Percentiles rank a stretch among this genome's conserved stretches.
Conservation (phyloP, 2,113 vertebrate genomes). For the human (Homo sapiens) region GRCh38 chr2:60079001-60079500, state of each 20-base stretch:
- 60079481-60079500: neutral
- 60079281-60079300: neutral
- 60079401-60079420: neutral
- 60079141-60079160: neutral
- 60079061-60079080: neutral
- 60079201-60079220: neutral
- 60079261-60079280: neutral
- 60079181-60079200: neutral
- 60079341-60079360: neutral
- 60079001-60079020: neutral
- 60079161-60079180: neutral
- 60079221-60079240: neutral
- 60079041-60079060: neutral
- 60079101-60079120: neutral
- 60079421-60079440: neutral
- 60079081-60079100: neutral
- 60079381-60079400: slow-evolving; percentile 35
- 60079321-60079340: neutral
- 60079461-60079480: neutral
- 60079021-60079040: neutral
- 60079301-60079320: neutral
- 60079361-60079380: slow-evolving; percentile 27
- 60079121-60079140: neutral
- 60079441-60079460: neutral
- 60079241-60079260: neutral